Evolutionary conservation across 2,113 vertebrate species (phyloP).

Genomic region (Isurus oxyrinchus): DNA sequence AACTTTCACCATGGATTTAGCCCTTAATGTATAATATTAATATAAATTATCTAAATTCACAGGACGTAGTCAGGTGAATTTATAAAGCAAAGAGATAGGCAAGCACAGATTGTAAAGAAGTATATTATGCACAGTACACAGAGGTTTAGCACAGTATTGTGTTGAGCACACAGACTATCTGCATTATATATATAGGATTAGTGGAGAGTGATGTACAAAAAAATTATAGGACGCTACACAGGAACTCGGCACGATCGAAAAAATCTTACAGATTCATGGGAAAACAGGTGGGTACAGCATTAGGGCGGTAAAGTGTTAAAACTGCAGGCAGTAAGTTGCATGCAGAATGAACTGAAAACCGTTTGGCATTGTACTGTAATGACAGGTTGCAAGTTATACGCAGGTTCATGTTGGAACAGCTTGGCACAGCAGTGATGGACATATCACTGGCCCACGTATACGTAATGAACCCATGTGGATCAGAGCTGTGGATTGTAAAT

Average conservation of each 20-base stretch:
- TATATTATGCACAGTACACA: background rate
- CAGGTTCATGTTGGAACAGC: slow-evolving; percentile 15
- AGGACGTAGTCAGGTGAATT: background rate
- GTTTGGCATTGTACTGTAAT: slow-evolving; percentile 22
- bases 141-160: background rate
- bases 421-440: slow-evolving; percentile 28
- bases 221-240: background rate
- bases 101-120: too few relatives aligned
- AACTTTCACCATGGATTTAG: background rate
- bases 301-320: slow-evolving; percentile 13
- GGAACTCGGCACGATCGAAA: background rate
- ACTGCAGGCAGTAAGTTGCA: background rate
- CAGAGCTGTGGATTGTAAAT: too few relatives aligned
- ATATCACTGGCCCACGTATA: background rate
- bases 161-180: background rate
- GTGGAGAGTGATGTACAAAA: background rate
- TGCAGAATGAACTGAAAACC: background rate
- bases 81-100: background rate
- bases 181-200: background rate
- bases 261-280: background rate
- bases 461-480: background rate
- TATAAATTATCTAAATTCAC: background rate
- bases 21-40: background rate
- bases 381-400: slow-evolving; percentile 26
- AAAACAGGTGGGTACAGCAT: slow-evolving; percentile 10